These are phyloP conservation scores for Ophiothrix spiculata DNA, from an alignment of 35 echinoderm and acorn worm species.

Conservation along the genomic window DNA sequence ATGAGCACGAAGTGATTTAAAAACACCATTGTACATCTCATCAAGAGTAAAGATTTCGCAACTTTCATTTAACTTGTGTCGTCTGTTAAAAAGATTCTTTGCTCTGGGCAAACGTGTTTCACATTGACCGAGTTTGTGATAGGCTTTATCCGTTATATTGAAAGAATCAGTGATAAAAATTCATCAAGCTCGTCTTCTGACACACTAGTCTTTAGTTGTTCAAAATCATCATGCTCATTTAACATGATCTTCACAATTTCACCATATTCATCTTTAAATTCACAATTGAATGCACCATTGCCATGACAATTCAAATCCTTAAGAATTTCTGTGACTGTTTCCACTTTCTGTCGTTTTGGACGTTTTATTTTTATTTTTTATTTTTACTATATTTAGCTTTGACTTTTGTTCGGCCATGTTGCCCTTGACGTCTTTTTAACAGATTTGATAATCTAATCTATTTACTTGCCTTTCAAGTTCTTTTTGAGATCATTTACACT, in stretches of 20 bases:
- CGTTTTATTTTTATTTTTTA: neutral
- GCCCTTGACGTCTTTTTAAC: neutral
- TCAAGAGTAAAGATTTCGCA: too few species aligned
- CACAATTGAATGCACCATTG: neutral
- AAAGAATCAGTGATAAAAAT: too few species aligned
- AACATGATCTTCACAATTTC: neutral
- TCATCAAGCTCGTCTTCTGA: neutral
- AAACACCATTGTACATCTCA: constrained; percentile 40
- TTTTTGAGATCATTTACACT: neutral
- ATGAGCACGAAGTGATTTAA: constrained; percentile 22
- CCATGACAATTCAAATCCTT: neutral
- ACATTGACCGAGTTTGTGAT: too few species aligned
- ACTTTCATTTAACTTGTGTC: too few species aligned
- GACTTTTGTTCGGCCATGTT: neutral
- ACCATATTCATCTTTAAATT: neutral
- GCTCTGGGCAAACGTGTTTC: too few species aligned
- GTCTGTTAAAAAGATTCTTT: too few species aligned
- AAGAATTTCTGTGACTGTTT: neutral
- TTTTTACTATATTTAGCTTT: neutral
- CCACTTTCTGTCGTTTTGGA: neutral
- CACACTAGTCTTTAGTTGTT: neutral
- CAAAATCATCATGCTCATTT: neutral
- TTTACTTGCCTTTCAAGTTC: neutral
- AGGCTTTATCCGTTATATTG: too few species aligned
- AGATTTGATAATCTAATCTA: neutral